Conservation (phyloP, 1,140 invertebrate species). For the Lordiphosa clarofinis region DNA sequence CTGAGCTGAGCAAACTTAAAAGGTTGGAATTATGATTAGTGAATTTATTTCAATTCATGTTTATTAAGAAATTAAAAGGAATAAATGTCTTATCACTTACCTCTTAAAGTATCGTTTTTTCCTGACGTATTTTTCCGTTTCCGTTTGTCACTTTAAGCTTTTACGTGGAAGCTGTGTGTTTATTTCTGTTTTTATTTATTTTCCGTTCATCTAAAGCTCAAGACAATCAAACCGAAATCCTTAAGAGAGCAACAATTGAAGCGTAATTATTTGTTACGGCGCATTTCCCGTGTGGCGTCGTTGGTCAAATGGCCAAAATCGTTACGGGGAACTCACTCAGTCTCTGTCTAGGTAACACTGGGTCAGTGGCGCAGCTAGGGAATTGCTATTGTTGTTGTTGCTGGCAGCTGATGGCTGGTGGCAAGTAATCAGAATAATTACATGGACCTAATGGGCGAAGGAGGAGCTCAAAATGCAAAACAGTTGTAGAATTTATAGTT, state of each 20-base stretch:
- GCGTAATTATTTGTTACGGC: conserved; percentile 72
- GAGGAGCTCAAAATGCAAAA: conserved; percentile 43
- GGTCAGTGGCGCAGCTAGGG: conserved; percentile 68
- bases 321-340: too few species aligned
- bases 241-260: conserved; percentile 65
- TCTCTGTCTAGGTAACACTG: conserved; percentile 35
- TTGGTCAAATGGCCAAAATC: conserved; percentile 48
- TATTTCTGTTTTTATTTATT: conserved; percentile 7
- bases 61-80: too few species aligned
- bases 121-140: neutral
- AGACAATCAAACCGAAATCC: conserved; percentile 58
- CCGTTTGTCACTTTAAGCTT: conserved; percentile 16
- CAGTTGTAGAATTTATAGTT: conserved; percentile 41
- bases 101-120: too few species aligned
- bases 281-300: conserved; percentile 68
- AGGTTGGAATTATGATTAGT: too few species aligned
- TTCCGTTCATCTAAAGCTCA: conserved; percentile 22
- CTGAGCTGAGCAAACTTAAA: too few species aligned
- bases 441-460: conserved; percentile 58
- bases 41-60: too few species aligned
- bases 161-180: conserved; percentile 1
- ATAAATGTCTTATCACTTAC: too few species aligned
- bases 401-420: conserved; percentile 28
- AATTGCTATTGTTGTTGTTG: conserved; percentile 29
- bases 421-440: conserved; percentile 75